Conservation (phyloP, 2,797 vertebrate species). For the Lates japonicus region DNA sequence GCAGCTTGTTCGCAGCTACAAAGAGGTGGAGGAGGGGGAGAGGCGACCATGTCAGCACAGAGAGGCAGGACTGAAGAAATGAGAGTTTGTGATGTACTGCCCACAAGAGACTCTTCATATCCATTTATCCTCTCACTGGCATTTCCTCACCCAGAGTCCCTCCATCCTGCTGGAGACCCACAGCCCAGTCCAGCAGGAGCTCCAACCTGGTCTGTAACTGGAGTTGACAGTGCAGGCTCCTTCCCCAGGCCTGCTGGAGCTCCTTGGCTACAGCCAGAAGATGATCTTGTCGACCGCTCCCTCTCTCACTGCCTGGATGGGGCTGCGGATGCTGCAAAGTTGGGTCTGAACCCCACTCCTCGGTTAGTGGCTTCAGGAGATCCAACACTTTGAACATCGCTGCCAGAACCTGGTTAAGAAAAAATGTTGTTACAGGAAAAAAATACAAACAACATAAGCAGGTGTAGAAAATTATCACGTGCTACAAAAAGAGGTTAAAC, state of each 20-base stretch:
- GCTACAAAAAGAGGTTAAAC: too few species aligned
- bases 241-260: slow-evolving; percentile 80
- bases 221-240: slow-evolving; percentile 81
- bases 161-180: slow-evolving; percentile 78
- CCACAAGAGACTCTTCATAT: neutral
- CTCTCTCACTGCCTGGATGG: slow-evolving; percentile 50
- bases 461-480: too few species aligned
- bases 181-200: slow-evolving; percentile 79
- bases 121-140: neutral
- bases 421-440: too few species aligned
- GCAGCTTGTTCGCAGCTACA: neutral
- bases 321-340: slow-evolving; percentile 39
- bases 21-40: neutral
- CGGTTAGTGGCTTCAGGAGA: slow-evolving; percentile 74
- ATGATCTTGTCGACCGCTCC: slow-evolving; percentile 55
- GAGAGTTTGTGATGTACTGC: neutral
- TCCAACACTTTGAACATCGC: slow-evolving; percentile 80
- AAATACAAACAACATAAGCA: too few species aligned
- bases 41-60: neutral
- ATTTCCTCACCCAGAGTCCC: slow-evolving; percentile 84
- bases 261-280: slow-evolving; percentile 79
- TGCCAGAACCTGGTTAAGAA: slow-evolving; percentile 74
- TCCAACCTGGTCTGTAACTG: slow-evolving; percentile 86
- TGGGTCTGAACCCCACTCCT: slow-evolving; percentile 72
- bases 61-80: neutral